Evolutionary conservation across 2,888 invertebrate genomes (phyloP), one percentile per base, ranked within the genome.

Genomic region (Homarus gammarus): DNA sequence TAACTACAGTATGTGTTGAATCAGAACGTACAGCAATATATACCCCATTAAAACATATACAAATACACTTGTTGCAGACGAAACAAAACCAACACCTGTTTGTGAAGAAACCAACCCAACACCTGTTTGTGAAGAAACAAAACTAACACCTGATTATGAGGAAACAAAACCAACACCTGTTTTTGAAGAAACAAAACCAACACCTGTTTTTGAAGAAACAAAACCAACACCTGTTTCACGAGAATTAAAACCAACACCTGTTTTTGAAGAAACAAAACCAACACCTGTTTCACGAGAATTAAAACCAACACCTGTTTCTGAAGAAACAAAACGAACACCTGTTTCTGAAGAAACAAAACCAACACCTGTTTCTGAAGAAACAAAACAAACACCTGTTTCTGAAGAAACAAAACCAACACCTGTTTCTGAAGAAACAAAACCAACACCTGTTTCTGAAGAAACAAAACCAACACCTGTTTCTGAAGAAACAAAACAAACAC

Each of bases 261-360:
- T 44, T 40, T 82, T 44, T 3, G 77, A 77, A 31, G 49, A n/a
- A 81, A 49, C 40, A 72, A 81, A 72, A 81, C 72, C 72, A 38
- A 87, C 70, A 87, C 87, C 79, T 56, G 40, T 27, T 73, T 73
- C n/a, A n/a, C n/a, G n/a, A n/a, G n/a, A n/a, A n/a, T n/a, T n/a
- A n/a, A n/a, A 49, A 22, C 79, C 61, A 64, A 79, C 31, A 79
- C 56, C 64, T 61, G 81, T 61, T 64, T 73, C 33, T 51, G 84
- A 72, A 72, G 81, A 87, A 72, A 33, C 56, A 31, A 38, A 70
- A 56, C 38, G n/a, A 78, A 61, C 77, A 64, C 68, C 10, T 33
- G n/a, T 33, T 36, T 0, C 22, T 36, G 49, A 31, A 61, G 61
- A 79, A 61, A 31, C 33, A 15, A 61, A 77, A 61, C 49, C 31